Evolutionary conservation across 1,140 invertebrate species (phyloP).

Genomic region (Odontomachus brunneus): DNA sequence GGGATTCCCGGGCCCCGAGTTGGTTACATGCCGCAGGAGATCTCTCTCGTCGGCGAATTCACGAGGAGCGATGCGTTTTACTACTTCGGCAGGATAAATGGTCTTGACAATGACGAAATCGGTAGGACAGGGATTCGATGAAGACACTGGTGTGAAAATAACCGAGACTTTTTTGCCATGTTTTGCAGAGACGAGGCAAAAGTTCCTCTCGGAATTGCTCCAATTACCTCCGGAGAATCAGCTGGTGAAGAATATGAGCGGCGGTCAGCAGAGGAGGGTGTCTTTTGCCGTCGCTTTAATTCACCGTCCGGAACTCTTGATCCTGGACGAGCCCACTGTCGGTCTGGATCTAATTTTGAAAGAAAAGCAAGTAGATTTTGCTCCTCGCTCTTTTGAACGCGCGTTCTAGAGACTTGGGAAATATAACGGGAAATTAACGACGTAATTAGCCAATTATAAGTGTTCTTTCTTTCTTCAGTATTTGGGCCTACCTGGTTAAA

Average conservation of each 20-base stretch:
- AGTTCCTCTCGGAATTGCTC: constrained; percentile 90
- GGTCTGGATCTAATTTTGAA: constrained; percentile 95
- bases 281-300: constrained; percentile 95
- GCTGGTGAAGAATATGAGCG: constrained; percentile 90
- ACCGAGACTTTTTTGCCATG: neutral
- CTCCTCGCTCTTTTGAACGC: constrained; percentile 61
- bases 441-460: neutral
- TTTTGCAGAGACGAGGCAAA: constrained; percentile 86
- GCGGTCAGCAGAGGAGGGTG: constrained; percentile 95
- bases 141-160: neutral
- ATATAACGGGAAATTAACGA: neutral
- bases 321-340: constrained; percentile 97
- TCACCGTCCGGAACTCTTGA: constrained; percentile 94
- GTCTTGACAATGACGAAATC: constrained; percentile 89
- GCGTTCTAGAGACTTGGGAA: neutral
- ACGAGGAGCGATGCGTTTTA: constrained; percentile 93
- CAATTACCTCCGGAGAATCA: constrained; percentile 89
- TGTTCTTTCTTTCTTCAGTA: constrained; percentile 86
- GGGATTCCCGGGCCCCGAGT: constrained; percentile 92
- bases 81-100: constrained; percentile 95
- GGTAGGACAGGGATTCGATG: constrained; percentile 72
- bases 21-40: constrained; percentile 96
- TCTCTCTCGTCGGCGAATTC: constrained; percentile 95
- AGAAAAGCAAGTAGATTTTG: constrained; percentile 88
- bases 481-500: constrained; percentile 94